Evolutionary conservation across 2,888 invertebrate genomes (phyloP), one percentile per base, ranked within the genome.

Genomic region (Globia sparganii): DNA sequence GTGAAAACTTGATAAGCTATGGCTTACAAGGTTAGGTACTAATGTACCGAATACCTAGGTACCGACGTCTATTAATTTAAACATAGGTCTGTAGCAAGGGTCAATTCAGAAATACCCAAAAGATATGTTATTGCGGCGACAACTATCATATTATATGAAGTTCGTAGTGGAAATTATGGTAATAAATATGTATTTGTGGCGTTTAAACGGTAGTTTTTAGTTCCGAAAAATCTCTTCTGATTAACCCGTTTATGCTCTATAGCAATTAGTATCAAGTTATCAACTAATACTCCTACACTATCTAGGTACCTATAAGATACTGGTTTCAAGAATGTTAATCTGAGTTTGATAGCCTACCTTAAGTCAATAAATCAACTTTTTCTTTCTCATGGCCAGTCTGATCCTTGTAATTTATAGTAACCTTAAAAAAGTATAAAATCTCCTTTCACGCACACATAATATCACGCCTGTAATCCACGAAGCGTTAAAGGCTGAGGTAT

Each of bases 1-100:
- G 76, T 66, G 58, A 58, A 81, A 75, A 34, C 58, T 37, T 65
- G 81, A 21, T 28, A 58, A 58, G 18, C 58, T 64, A 49, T 74
- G n/a, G 34, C 25, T 13, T 61, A 37, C 21, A 43, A 43, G 43
- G 34, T 80, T 58, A n/a, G n/a, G n/a, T n/a, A 72, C 28, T 77
- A 56, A 77, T 59, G 53, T 21, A 6, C n/a, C 34, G 18, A n/a
- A 6, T 80, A 25, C 4, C 18, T 40, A 28, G 43, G 43, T 43
- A 13, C 43, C 43, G 13, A 43, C 9, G 58, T 31, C 37, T 25
- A 58, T 80, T 62, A 15, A 43, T 72, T 80, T 11, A 80, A 28
- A 34, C 28, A 40, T 9, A 64, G 18, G 40, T 64, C 4, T 11
- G 31, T 31, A 18, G 21, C 31, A 78, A 31, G 37, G 40, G 40